These are phyloP conservation scores for Boleophthalmus pectinirostris DNA, from an alignment of 2,113 vertebrate genomes.

Conservation along the genomic window DNA sequence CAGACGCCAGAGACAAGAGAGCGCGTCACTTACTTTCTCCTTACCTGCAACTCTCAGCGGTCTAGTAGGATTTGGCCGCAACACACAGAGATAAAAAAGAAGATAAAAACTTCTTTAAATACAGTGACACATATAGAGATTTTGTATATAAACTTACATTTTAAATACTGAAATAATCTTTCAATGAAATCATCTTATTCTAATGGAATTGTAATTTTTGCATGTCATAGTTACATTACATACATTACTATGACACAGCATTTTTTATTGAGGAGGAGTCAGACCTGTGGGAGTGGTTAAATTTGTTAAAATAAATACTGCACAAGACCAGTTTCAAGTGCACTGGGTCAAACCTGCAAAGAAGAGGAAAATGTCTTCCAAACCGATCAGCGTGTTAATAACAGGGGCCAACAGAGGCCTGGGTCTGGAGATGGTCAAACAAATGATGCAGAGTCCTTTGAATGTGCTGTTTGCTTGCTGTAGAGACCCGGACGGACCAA, in stretches of 20 bases:
- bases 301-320: neutral
- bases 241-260: neutral
- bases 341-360: constrained; percentile 1
- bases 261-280: neutral
- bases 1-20: too few species aligned
- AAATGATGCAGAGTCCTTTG: constrained; percentile 23
- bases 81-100: too few species aligned
- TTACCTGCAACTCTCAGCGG: too few species aligned
- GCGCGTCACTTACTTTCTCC: too few species aligned
- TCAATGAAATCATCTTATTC: neutral
- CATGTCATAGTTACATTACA: too few species aligned
- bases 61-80: too few species aligned
- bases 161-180: too few species aligned
- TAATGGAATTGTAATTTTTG: neutral
- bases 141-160: too few species aligned
- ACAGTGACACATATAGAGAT: too few species aligned
- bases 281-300: neutral
- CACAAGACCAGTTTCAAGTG: neutral
- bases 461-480: constrained; percentile 49
- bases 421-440: constrained; percentile 58
- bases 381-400: constrained; percentile 46
- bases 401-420: constrained; percentile 64
- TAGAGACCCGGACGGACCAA: constrained; percentile 50
- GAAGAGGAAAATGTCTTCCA: constrained; percentile 27
- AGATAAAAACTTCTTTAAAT: too few species aligned